Evolutionary conservation across 2,797 vertebrate genomes (phyloP), one percentile per base, ranked within the genome.

Genomic region (Scarus forsteni): DNA sequence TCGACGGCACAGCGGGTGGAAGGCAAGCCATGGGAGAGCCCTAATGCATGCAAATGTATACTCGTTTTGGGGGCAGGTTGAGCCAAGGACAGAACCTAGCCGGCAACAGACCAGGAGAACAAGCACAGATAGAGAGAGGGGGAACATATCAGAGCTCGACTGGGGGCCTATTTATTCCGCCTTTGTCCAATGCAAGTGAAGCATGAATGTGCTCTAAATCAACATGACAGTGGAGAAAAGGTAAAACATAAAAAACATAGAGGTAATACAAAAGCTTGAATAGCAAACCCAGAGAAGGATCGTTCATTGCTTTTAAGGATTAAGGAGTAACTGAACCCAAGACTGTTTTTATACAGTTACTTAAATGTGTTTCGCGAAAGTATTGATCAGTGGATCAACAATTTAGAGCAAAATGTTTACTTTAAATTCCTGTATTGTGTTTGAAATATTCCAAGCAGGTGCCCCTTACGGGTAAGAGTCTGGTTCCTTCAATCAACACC

Each of bases 1-100:
- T 91, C 83, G 89, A 91, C 82, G 89, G 90, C 89, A 46, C 92
- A 90, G 90, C 87, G 87, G 89, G 92, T 86, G 89, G 86, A 88
- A 84, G 92, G 91, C 89, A 79, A 92, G 88, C 91, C 88, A 89
- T 79, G 66, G 93, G 91, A 92, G 91, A 92, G 89, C 70, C 77
- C 90, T 93, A 93, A 93, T 92, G 92, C 90, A 93, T 93, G 93
- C 92, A 94, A 92, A 94, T 93, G 90, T 91, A 90, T 90, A 91
- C 87, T 92, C 88, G 80, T 89, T 91, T 92, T 77, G 81, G 85
- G 86, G 91, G 85, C 89, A 92, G 85, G 84, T 93, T 89, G 92
- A 92, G 87, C 86, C 92, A 93, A 93, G 90, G 89, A 91, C 90
- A 89, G 80, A 86, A 76, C 76, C 80, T 79, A 77, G 84, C 75